These are phyloP conservation scores for Junco hyemalis DNA, from an alignment of 2,113 vertebrate species.

Conservation along the genomic window DNA sequence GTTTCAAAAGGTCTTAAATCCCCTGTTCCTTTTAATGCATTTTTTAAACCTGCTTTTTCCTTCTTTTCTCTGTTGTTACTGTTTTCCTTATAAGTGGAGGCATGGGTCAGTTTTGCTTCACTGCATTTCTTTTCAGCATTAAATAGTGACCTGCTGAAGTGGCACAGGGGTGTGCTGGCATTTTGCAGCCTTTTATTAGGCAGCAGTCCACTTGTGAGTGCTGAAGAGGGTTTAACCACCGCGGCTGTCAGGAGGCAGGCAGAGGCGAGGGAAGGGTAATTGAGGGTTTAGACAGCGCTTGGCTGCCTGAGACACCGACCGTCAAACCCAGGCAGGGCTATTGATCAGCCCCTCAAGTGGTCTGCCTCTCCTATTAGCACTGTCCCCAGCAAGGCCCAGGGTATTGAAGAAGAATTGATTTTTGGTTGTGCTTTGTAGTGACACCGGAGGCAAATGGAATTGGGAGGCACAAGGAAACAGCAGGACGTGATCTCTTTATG, in stretches of 20 bases:
- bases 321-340: slow-evolving; percentile 1
- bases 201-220: not conserved
- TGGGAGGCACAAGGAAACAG: not conserved
- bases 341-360: slow-evolving; percentile 43
- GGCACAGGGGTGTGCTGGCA: slow-evolving; percentile 23
- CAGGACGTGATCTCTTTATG: not conserved
- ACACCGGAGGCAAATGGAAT: not conserved
- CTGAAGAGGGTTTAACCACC: not conserved
- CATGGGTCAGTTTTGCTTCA: not conserved
- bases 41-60: not conserved
- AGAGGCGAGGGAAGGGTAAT: slow-evolving; percentile 16
- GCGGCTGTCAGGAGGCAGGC: not conserved
- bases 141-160: not conserved
- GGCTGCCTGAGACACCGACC: not conserved
- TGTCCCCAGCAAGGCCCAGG: not conserved
- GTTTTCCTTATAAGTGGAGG: not conserved
- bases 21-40: not conserved
- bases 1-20: not conserved
- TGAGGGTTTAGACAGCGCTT: slow-evolving; percentile 25
- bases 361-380: slow-evolving; percentile 50
- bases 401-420: slow-evolving; percentile 38
- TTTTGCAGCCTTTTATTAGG: slow-evolving; percentile 49
- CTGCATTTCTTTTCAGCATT: not conserved
- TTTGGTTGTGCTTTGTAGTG: not conserved
- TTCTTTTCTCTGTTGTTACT: not conserved